phyloP scores from a whole-genome alignment of 2,113 vertebrate genomes.

The Cynopterus brachyotis region DNA sequence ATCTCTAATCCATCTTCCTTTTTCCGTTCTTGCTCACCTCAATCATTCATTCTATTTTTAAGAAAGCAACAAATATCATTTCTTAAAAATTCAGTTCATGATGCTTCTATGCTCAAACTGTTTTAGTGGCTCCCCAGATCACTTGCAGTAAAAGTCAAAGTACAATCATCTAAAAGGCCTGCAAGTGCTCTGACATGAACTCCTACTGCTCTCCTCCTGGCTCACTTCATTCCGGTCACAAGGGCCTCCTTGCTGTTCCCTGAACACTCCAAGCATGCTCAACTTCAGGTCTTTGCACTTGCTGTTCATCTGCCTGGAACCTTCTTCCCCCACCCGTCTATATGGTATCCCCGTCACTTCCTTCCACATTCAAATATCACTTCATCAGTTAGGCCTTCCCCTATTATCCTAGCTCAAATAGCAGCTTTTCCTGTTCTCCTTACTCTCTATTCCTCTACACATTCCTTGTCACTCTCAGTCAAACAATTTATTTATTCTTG shows the following conservation, averaged over 20 bases:
- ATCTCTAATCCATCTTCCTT: neutral
- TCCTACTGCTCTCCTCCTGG: neutral
- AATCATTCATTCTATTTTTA: slow-evolving; percentile 19
- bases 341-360: neutral
- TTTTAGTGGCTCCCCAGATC: neutral
- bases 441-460: neutral
- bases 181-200: neutral
- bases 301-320: neutral
- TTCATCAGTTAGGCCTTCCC: neutral
- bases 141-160: neutral
- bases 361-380: neutral
- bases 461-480: neutral
- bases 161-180: neutral
- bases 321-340: neutral
- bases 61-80: neutral
- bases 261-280: neutral
- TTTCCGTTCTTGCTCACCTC: neutral
- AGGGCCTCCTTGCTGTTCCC: neutral
- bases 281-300: neutral
- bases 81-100: neutral
- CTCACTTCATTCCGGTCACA: neutral
- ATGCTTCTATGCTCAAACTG: neutral
- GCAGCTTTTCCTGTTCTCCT: neutral
- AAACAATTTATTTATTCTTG: neutral
- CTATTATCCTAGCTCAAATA: neutral